phyloP scores from a whole-genome alignment of 2,113 vertebrate genomes.

The Apus apus region DNA sequence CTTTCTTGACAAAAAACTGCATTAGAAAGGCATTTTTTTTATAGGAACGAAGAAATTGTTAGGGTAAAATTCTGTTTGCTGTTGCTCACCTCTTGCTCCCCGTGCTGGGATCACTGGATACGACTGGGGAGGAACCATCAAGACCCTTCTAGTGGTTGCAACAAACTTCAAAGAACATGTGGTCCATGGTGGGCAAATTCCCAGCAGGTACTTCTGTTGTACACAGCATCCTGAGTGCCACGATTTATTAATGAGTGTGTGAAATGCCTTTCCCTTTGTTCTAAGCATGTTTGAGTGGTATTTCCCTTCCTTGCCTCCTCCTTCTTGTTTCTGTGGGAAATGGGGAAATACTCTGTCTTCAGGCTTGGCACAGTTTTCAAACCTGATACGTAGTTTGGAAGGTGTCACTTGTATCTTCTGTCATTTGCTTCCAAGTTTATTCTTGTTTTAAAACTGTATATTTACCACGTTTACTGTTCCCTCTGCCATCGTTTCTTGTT shows the following conservation, averaged over 20 bases:
- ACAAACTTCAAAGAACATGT: conserved; percentile 5
- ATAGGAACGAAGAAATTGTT: neutral
- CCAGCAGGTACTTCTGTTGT: neutral
- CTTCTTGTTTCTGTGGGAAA: neutral
- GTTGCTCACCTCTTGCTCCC: neutral
- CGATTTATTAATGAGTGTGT: neutral
- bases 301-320: neutral
- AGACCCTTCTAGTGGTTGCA: neutral
- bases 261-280: neutral
- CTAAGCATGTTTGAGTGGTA: neutral
- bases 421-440: neutral
- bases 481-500: neutral
- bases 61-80: neutral
- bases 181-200: neutral
- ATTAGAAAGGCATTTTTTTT: neutral
- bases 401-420: neutral
- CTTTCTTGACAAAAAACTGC: neutral
- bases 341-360: neutral
- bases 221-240: neutral
- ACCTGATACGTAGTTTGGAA: neutral
- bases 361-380: neutral
- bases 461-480: neutral
- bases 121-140: neutral
- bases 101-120: neutral
- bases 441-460: neutral